These are phyloP conservation scores for Cylindroiulus punctatus DNA, from an alignment of 2,888 invertebrate species.

Conservation along the genomic window DNA sequence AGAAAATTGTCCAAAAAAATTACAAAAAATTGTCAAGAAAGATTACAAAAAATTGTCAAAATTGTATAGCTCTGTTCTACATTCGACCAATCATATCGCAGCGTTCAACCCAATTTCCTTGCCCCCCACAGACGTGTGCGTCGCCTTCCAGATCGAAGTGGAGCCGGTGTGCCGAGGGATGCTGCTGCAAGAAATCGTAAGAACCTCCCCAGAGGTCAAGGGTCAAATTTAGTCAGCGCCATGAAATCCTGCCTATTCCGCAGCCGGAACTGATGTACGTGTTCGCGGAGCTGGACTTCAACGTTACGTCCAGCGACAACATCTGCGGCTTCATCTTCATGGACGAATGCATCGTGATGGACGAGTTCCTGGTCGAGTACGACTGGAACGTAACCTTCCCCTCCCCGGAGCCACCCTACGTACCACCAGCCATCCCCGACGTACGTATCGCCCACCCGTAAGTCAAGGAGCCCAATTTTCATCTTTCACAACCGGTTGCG, in stretches of 20 bases:
- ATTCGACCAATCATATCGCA: no score
- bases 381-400: slow-evolving; percentile 26
- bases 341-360: background rate
- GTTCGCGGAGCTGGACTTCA: slow-evolving; percentile 55
- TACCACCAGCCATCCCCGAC: background rate
- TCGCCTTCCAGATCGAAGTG: slow-evolving; percentile 14
- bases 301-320: slow-evolving; percentile 22
- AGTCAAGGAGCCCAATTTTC: no score
- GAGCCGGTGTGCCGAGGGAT: slow-evolving; percentile 54
- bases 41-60: no score
- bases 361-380: background rate
- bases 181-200: slow-evolving; percentile 40
- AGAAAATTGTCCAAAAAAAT: no score
- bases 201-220: no score
- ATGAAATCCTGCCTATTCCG: background rate
- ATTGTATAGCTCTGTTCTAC: no score
- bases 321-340: slow-evolving; percentile 13
- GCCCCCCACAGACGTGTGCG: slow-evolving; percentile 47
- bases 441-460: no score
- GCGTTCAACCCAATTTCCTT: no score
- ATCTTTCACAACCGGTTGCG: no score
- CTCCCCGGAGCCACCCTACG: background rate
- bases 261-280: slow-evolving; percentile 60
- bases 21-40: no score
- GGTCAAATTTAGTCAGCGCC: no score